Base-by-base conservation (phyloP, 2,888 invertebrate genomes). In the Microctonus aethiopoides region DNA sequence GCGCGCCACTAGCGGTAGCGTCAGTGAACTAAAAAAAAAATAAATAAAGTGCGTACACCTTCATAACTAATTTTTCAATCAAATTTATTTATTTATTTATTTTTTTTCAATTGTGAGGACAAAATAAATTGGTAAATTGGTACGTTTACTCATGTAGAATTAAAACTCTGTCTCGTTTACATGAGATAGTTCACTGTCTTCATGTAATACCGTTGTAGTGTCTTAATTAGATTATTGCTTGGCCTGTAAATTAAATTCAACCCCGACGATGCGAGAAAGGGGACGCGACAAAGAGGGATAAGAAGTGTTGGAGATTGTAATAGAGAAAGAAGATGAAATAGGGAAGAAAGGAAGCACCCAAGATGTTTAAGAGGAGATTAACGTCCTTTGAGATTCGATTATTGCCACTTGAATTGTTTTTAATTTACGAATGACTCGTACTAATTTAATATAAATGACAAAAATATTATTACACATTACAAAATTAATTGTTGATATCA, bases 191-290 rank as follows among this genome's bases (percentile, higher is more conserved):
- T 29, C 29, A 9, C 5, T 61, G 52, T n/a, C 62, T 66, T 36
- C 39, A 69, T 56, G 68, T 66, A 68, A 70, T 73, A 60, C 56
- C 54, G 39, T 67, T 67, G 68, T 71, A 73, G 56, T 46, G 52
- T 71, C 66, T 72, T 74, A 74, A 74, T 74, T 74, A 72, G 68
- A 74, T 73, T 73, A 74, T 70, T 68, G 56, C 68, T 51, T 62
- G 34, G 61, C 54, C 46, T 66, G 68, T 73, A 73, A 73, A 74
- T 74, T 73, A 68, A 68, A 73, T 74, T 73, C 59, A 68, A 68
- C 69, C 54, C 65, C 64, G 46, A 34, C 60, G 26, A 61, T 16
- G 10, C 41, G 46, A 59, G n/a, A 39, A 56, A 32, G 46, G 11
- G 29, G 59, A 57, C 16, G 26, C 26, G 9, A 34, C 36, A 26